Percentiles rank a stretch among this genome's conserved stretches.
phyloP scores from a whole-genome alignment of 2,113 vertebrate genomes.

The Hippocampus guttulatus region DNA sequence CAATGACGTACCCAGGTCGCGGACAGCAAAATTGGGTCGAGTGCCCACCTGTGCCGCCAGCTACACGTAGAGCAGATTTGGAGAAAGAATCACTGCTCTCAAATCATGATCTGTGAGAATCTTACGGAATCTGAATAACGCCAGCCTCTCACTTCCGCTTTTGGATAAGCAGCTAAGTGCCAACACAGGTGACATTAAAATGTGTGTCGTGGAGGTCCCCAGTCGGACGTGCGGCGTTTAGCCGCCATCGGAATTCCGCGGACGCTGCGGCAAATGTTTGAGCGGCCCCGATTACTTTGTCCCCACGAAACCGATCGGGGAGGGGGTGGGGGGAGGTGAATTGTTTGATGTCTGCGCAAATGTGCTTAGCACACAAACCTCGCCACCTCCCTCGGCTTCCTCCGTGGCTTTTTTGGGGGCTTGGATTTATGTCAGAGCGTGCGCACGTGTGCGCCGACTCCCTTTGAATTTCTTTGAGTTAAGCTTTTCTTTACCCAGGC shows the following conservation, averaged over 20 bases:
- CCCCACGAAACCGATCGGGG: conserved; percentile 39
- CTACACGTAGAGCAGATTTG: too few species aligned
- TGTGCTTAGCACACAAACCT: conserved; percentile 52
- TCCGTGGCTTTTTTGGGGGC: conserved; percentile 28
- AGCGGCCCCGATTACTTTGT: conserved; percentile 46
- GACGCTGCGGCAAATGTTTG: conserved; percentile 54
- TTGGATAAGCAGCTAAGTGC: conserved; percentile 40
- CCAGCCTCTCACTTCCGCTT: conserved; percentile 5
- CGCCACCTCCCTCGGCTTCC: conserved; percentile 21
- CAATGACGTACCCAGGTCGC: too few species aligned
- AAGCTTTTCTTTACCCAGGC: conserved; percentile 45
- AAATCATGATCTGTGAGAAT: too few species aligned
- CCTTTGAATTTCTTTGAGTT: conserved; percentile 59
- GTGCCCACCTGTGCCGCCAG: too few species aligned
- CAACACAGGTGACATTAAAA: conserved; percentile 53
- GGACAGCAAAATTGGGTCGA: too few species aligned
- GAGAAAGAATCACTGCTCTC: too few species aligned
- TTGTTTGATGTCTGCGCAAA: conserved; percentile 56
- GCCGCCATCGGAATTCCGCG: conserved; percentile 48
- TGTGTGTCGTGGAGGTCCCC: conserved; percentile 44
- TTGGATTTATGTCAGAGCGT: conserved; percentile 53
- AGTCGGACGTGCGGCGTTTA: conserved; percentile 50
- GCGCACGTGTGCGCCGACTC: conserved; percentile 17
- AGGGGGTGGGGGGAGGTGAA: not conserved
- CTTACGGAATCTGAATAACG: conserved; percentile 19